phyloP scores from a whole-genome alignment of 2,797 vertebrate species.

The Pyrocephalus nanus region DNA sequence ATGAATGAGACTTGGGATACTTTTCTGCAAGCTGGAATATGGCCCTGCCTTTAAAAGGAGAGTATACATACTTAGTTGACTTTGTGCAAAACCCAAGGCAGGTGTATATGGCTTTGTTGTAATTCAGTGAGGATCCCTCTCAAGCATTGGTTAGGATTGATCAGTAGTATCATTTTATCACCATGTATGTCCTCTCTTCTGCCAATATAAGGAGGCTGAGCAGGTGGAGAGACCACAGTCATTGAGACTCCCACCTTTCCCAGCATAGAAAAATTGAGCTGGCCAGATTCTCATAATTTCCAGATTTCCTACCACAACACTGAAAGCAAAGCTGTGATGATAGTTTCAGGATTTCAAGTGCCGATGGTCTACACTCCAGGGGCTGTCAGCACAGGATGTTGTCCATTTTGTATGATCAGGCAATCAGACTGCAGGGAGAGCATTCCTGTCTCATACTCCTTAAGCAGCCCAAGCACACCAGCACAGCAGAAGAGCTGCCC shows the following conservation, averaged over 20 bases:
- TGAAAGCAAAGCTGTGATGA: neutral
- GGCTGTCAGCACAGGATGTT: neutral
- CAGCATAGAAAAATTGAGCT: neutral
- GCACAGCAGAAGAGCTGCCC: neutral
- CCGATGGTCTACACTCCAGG: neutral
- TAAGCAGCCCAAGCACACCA: neutral
- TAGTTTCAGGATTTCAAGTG: neutral
- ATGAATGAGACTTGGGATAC: neutral
- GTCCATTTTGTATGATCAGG: neutral
- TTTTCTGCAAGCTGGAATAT: neutral
- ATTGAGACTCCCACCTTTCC: neutral
- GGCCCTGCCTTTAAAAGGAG: neutral
- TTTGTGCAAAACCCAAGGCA: neutral
- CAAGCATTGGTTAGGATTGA: neutral
- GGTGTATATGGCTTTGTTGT: neutral
- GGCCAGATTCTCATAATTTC: neutral
- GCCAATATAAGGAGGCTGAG: neutral
- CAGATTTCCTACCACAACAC: neutral
- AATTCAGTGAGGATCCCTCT: neutral
- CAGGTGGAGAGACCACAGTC: neutral
- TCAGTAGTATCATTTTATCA: neutral
- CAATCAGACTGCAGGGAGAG: neutral
- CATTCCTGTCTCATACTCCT: neutral
- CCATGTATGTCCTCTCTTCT: neutral
- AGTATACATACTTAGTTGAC: neutral